A percentile compares a stretch with the other conserved stretches of the same genome.
These are phyloP conservation scores for Hemicentrotus pulcherrimus DNA, from an alignment of 35 echinoderm and acorn worm species.

Conservation along the genomic window DNA sequence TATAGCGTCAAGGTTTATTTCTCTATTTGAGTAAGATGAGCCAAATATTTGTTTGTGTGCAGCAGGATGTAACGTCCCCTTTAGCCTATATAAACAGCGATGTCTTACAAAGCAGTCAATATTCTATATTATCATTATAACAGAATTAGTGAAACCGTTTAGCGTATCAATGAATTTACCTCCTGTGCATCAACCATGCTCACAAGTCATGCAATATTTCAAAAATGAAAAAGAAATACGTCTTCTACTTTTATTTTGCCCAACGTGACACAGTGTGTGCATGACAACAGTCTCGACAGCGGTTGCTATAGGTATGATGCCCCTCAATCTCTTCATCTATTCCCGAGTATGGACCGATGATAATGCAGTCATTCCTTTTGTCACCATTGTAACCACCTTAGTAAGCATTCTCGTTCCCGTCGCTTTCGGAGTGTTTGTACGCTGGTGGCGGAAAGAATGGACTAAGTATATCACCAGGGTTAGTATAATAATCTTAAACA, in stretches of 20 bases:
- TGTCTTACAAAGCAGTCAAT: no score
- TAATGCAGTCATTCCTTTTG: slow-evolving; percentile 63
- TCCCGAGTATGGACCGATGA: slow-evolving; percentile 67
- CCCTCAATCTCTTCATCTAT: slow-evolving; percentile 76
- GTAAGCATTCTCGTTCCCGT: slow-evolving; percentile 65
- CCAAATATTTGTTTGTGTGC: no score
- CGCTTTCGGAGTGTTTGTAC: slow-evolving; percentile 65
- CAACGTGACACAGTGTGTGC: slow-evolving; percentile 49
- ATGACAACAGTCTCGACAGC: slow-evolving; percentile 75
- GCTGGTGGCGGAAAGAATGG: slow-evolving; percentile 45
- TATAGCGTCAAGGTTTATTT: no score
- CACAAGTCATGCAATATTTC: neutral
- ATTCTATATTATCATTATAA: no score
- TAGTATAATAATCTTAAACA: neutral
- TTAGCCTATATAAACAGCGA: no score
- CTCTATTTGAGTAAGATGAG: no score
- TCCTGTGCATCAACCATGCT: neutral
- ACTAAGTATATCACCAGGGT: slow-evolving; percentile 23
- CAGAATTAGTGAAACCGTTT: neutral
- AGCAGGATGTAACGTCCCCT: no score
- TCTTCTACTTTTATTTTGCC: neutral
- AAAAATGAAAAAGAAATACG: neutral
- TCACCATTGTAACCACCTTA: slow-evolving; percentile 62
- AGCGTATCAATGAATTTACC: neutral
- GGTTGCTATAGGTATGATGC: slow-evolving; percentile 77